Evolutionary conservation across 1,140 invertebrate species (phyloP).

Genomic region (Scylla paramamosain): DNA sequence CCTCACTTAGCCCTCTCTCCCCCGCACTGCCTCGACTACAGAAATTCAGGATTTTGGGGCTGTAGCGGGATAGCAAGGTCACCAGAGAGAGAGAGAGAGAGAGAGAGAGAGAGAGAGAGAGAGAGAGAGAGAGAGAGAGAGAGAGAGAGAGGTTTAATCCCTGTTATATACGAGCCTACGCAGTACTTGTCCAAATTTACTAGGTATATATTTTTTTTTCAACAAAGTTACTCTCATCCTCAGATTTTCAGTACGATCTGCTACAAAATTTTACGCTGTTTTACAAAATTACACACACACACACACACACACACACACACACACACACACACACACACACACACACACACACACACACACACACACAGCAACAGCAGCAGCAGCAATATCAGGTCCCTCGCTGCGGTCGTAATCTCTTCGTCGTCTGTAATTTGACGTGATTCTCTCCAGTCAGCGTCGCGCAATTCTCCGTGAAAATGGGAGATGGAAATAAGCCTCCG

Average conservation of each 20-base stretch:
- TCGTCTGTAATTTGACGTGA: constrained; percentile 11
- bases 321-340: no score
- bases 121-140: constrained; percentile 37
- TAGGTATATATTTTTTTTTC: no score
- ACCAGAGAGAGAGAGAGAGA: constrained; percentile 22
- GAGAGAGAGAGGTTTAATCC: constrained; percentile 41
- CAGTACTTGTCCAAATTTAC: no score
- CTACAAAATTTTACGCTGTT: not conserved
- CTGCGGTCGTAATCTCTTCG: not conserved
- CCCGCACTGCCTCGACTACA: not conserved
- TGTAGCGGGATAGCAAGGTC: not conserved
- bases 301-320: not conserved
- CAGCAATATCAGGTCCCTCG: not conserved
- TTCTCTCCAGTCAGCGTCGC: not conserved
- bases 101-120: constrained; percentile 15
- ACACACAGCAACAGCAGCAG: no score
- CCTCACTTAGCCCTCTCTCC: not conserved
- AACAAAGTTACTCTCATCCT: not conserved
- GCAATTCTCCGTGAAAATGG: not conserved
- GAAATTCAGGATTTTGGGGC: not conserved
- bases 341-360: no score
- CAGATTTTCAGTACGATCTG: not conserved
- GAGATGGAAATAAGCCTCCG: not conserved
- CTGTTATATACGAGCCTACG: no score
- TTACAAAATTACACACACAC: not conserved